Base-by-base conservation (phyloP, 2,797 vertebrate genomes). In the Eremophila alpestris region DNA sequence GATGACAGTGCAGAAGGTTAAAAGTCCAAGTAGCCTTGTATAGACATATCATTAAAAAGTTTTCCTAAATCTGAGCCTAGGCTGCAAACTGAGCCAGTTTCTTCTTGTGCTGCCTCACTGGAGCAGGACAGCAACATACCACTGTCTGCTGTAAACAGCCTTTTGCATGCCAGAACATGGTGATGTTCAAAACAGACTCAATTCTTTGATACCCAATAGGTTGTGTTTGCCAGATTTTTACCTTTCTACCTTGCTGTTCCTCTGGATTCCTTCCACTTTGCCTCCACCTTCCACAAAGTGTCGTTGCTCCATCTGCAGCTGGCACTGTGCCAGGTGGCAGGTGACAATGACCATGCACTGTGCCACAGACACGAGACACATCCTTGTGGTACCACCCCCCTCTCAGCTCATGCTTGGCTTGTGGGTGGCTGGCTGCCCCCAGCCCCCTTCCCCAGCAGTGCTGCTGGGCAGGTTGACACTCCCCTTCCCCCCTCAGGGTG, bases 361-460 rank as follows among this genome's bases (percentile, higher is more conserved):
- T 20, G 45, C 51, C 3, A 0, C 5, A 24, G 10, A 40, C 4
- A 2, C 2, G 6, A 74, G n/a, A 55, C 16, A 19, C 40, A 21
- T 63, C 48, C 32, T 36, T 48, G 62, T 41, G 29, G 7, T 32
- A 29, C 16, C 36, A n/a, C 24, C 16, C 7, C 80, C 17, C 27
- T 54, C 41, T 54, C 49, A 49, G 15, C 19, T 55, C 21, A 8
- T 11, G 10, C 38, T 45, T 69, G 67, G 10, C 24, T 52, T 77
- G 26, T 54, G 27, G 30, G 27, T 45, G 48, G 34, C 63, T 0
- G 0, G 26, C 30, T 93, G 29, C 17, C 36, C 23, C 27, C 30
- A 65, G 22, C 7, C 27, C 15, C 34, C 55, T 62, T 56, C 20
- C 16, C 12, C 32, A 56, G 54, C 2, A 1, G 48, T 45, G 71